These are phyloP conservation scores for Xiphophorus maculatus DNA, from an alignment of 2,113 vertebrate species.

Conservation along the genomic window DNA sequence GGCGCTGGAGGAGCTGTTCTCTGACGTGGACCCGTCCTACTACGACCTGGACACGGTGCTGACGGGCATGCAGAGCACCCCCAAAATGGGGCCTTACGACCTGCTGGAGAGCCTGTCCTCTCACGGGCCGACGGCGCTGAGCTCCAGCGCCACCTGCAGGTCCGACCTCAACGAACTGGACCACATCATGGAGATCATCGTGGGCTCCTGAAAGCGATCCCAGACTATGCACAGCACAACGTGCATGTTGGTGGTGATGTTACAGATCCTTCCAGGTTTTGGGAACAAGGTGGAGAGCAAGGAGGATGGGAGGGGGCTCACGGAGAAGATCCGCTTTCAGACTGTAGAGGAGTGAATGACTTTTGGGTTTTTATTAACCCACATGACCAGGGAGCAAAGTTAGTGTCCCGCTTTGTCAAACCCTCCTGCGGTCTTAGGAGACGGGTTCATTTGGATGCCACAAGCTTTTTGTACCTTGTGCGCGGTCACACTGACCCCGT, in stretches of 20 bases:
- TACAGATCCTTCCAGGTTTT: conserved; percentile 52
- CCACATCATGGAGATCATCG: conserved; percentile 97
- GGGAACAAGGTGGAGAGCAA: conserved; percentile 57
- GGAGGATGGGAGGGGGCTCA: conserved; percentile 6
- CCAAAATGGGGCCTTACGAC: conserved; percentile 88
- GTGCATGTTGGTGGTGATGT: conserved; percentile 64
- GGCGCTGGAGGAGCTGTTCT: conserved; percentile 89
- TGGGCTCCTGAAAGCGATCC: conserved; percentile 86
- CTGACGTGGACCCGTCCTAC: conserved; percentile 92
- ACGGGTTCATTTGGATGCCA: too few relatives aligned
- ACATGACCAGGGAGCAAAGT: conserved; percentile 20
- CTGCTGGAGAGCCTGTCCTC: conserved; percentile 88
- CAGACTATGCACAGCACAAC: conserved; percentile 66
- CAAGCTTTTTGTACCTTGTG: too few relatives aligned
- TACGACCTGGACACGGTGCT: conserved; percentile 95
- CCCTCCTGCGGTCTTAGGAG: too few relatives aligned
- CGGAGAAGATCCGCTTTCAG: conserved; percentile 18
- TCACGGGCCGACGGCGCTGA: conserved; percentile 77
- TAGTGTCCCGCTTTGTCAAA: conserved; percentile 60
- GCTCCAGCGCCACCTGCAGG: conserved; percentile 87
- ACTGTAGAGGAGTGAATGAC: conserved; percentile 4
- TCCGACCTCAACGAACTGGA: conserved; percentile 95
- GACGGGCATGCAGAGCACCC: conserved; percentile 89
- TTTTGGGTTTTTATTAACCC: conserved; percentile 9
- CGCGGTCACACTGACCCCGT: too few relatives aligned